These are phyloP conservation scores for Climacteris rufus DNA, from an alignment of 2,113 vertebrate genomes.

Conservation along the genomic window DNA sequence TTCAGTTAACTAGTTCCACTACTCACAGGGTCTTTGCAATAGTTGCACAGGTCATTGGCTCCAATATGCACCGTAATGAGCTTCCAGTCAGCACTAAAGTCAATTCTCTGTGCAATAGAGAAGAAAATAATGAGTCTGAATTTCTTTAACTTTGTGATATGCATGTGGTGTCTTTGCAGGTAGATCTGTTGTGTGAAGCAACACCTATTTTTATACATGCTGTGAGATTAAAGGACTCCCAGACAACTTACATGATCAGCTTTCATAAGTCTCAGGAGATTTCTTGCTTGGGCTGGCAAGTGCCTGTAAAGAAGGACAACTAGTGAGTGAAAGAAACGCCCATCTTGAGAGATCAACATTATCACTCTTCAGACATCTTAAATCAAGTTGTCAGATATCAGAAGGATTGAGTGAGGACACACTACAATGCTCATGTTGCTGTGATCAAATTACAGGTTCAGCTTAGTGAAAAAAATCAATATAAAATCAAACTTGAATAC, in stretches of 20 bases:
- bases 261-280: constrained; percentile 83
- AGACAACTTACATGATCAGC: constrained; percentile 75
- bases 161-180: not conserved
- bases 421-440: not conserved
- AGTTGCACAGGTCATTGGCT: constrained; percentile 83
- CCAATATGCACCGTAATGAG: constrained; percentile 88
- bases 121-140: not conserved
- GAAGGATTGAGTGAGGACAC: not conserved
- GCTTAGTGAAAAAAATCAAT: not conserved
- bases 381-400: not conserved
- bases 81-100: constrained; percentile 89
- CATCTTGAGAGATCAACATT: not conserved
- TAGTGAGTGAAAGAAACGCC: not conserved
- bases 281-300: constrained; percentile 75
- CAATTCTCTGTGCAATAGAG: constrained; percentile 73
- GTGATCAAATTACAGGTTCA: not conserved
- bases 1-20: not conserved
- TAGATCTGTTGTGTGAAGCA: not conserved
- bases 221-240: not conserved
- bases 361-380: not conserved
- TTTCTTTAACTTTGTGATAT: not conserved
- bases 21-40: constrained; percentile 85
- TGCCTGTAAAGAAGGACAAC: constrained; percentile 70
- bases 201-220: not conserved
- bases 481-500: not conserved